These are phyloP conservation scores for Anaspis maculata DNA, from an alignment of 2,888 invertebrate species.

Conservation along the genomic window DNA sequence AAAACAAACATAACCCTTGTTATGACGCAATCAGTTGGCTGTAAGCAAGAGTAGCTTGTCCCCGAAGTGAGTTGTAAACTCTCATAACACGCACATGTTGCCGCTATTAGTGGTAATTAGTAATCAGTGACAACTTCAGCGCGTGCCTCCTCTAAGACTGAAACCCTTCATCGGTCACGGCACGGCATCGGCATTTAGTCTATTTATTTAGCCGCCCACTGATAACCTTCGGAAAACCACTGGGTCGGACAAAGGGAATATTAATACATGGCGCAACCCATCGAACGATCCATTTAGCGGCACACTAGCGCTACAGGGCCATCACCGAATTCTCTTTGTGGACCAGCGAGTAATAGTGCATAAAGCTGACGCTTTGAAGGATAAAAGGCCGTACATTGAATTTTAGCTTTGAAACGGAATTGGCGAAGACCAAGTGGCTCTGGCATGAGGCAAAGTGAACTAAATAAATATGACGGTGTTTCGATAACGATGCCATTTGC, in stretches of 20 bases:
- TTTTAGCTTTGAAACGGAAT: conserved; percentile 4
- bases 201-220: conserved; percentile 5
- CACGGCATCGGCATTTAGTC: not conserved
- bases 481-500: conserved; percentile 21
- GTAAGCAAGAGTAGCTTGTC: conserved; percentile 27
- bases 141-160: conserved; percentile 29
- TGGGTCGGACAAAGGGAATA: no score
- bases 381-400: conserved; percentile 6
- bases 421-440: conserved; percentile 18
- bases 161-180: conserved; percentile 11
- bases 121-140: conserved; percentile 38
- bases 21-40: conserved; percentile 27
- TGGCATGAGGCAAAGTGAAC: conserved; percentile 18
- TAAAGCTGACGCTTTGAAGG: conserved; percentile 3
- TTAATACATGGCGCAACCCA: no score
- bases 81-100: conserved; percentile 39
- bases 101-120: conserved; percentile 41
- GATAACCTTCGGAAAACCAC: conserved; percentile 1
- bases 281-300: no score
- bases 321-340: conserved; percentile 1
- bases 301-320: no score
- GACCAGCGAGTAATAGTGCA: conserved; percentile 6
- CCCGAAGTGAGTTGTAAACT: conserved; percentile 38
- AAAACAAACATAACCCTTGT: conserved; percentile 28
- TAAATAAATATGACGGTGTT: conserved; percentile 23